These are phyloP conservation scores for Coreius guichenoti DNA, from an alignment of 2,797 vertebrate genomes.

Conservation along the genomic window DNA sequence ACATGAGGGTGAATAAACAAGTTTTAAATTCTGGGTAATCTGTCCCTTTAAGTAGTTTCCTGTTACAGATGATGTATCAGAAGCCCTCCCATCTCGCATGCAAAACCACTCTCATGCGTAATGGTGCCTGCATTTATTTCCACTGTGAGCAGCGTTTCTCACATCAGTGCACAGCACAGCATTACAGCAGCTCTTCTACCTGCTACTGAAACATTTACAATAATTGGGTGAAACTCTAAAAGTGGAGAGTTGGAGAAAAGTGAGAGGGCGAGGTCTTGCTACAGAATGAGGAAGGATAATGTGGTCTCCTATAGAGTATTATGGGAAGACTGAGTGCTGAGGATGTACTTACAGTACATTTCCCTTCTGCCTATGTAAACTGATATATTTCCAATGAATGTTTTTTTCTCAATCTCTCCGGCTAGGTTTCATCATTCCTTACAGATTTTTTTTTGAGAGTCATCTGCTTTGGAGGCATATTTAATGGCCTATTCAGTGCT, in stretches of 20 bases:
- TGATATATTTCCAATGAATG: neutral
- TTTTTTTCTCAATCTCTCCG: neutral
- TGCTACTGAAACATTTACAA: slow-evolving; percentile 41
- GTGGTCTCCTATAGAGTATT: neutral
- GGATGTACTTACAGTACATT: neutral
- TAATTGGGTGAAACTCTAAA: slow-evolving; percentile 20
- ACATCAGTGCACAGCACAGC: neutral
- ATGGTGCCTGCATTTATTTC: slow-evolving; percentile 10
- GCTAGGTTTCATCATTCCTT: neutral
- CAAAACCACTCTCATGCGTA: neutral
- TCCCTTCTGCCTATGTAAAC: neutral
- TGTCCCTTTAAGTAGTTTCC: slow-evolving; percentile 8
- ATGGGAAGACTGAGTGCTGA: neutral
- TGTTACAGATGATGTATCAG: neutral
- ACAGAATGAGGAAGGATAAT: neutral
- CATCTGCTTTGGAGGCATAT: slow-evolving; percentile 3
- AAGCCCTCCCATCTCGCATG: neutral
- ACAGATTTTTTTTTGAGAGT: neutral
- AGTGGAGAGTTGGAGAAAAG: neutral
- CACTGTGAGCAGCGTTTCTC: neutral
- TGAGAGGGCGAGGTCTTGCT: neutral
- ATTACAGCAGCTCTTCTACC: slow-evolving; percentile 19
- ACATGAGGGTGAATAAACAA: neutral
- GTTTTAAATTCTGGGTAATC: neutral
- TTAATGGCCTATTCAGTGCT: slow-evolving; percentile 14